Evolutionary conservation across 1,140 invertebrate genomes (phyloP), one percentile per base, ranked within the genome.

Genomic region (Tetraneura akinire): DNA sequence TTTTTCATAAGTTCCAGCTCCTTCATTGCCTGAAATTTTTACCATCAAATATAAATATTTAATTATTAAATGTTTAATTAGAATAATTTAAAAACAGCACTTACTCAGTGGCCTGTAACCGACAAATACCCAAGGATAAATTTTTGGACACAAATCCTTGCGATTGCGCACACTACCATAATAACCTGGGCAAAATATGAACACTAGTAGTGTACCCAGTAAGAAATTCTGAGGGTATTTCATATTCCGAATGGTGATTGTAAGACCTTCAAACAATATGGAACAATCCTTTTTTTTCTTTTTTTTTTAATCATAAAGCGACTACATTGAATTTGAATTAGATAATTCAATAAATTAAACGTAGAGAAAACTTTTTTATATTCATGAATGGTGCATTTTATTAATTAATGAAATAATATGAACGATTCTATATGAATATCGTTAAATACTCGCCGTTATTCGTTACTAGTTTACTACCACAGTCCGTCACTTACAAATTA

Each of bases 1-100:
- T 83, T 90, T 88, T 47, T 87, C 88, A 82, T 88, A 92, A 70
- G 87, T 88, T 14, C 90, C 91, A 71, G 88, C 88, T 66, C 89
- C 88, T 74, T 88, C 82, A 83, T 90, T 91, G 51, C 90, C 90
- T 80, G 47, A 51, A 71, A 71, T 2, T 26, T 49, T 29, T 18
- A 32, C 32, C 3, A 42, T 10, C 32, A 6, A n/a, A n/a, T n/a
- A n/a, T n/a, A n/a, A n/a, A n/a, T 10, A 37, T 37, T 37, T 8
- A 37, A 37, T 4, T 37, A 37, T 37, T 37, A 37, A 37, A 37
- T 37, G 32, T 37, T 37, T 37, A 37, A 37, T 53, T n/a, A n/a
- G n/a, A 5, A n/a, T n/a, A n/a, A 53, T 53, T 6, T 6, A n/a
- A 53, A 88, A 88, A 85, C 84, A 66, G 42, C 26, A 45, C 21